phyloP scores from a whole-genome alignment of 2,113 vertebrate genomes.

The Pygoscelis adeliae region DNA sequence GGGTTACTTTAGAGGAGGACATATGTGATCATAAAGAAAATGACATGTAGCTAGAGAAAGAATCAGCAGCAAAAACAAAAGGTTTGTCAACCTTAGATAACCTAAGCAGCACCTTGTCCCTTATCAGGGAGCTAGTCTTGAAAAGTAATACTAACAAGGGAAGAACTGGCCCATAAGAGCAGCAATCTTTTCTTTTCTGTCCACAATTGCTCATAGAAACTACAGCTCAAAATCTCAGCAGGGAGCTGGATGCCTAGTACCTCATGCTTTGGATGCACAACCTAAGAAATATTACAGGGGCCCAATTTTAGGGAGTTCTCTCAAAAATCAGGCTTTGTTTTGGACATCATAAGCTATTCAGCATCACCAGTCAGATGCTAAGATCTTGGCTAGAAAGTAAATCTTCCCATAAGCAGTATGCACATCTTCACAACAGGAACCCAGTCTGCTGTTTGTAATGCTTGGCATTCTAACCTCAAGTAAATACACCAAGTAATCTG shows the following conservation, averaged over 20 bases:
- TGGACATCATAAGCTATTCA: neutral
- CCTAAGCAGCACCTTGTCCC: neutral
- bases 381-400: neutral
- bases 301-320: neutral
- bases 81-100: neutral
- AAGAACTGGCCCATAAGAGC: neutral
- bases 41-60: neutral
- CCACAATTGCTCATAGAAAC: neutral
- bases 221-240: neutral
- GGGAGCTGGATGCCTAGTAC: neutral
- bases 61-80: neutral
- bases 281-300: neutral
- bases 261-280: neutral
- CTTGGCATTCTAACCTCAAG: conserved; percentile 66
- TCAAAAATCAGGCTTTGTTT: conserved; percentile 6
- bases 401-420: neutral
- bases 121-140: neutral
- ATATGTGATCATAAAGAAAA: conserved; percentile 48
- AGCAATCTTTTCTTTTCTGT: neutral
- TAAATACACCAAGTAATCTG: conserved; percentile 58
- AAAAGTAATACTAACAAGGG: neutral
- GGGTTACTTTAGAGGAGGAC: conserved; percentile 44
- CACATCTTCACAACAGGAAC: conserved; percentile 38
- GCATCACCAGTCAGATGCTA: neutral
- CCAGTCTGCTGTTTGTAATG: conserved; percentile 41